These are phyloP conservation scores for Ridgeia piscesae DNA, from an alignment of 1,140 invertebrate genomes.

Conservation along the genomic window DNA sequence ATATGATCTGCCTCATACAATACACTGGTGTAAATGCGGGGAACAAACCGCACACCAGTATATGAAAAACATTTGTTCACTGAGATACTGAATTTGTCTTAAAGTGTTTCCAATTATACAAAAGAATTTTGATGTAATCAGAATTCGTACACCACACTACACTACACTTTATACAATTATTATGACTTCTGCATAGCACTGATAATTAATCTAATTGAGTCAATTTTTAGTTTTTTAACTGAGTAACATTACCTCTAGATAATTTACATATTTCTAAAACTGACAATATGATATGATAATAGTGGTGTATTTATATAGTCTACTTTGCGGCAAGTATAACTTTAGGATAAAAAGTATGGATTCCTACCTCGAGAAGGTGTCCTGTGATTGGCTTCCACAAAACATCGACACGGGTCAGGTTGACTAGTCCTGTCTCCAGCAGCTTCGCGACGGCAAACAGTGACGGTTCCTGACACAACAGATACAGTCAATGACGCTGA, in stretches of 20 bases:
- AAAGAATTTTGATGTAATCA: not conserved
- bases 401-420: conserved; percentile 89
- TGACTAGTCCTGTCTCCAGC: conserved; percentile 92
- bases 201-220: too few relatives aligned
- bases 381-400: conserved; percentile 96
- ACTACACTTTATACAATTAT: too few relatives aligned
- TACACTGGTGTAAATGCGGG: not conserved
- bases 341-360: not conserved
- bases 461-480: conserved; percentile 78
- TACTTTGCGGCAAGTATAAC: not conserved
- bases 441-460: conserved; percentile 96
- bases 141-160: not conserved
- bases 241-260: not conserved
- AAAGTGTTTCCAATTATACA: not conserved
- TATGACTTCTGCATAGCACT: too few relatives aligned
- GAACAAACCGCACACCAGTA: not conserved
- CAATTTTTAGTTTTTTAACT: not conserved
- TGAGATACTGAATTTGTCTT: not conserved
- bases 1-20: too few relatives aligned
- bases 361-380: conserved; percentile 80
- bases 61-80: not conserved
- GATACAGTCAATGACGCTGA: conserved; percentile 80
- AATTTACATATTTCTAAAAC: not conserved
- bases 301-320: not conserved
- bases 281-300: not conserved